A percentile compares a stretch with the other conserved stretches of the same genome.
These are phyloP conservation scores for Mobula hypostoma DNA, from an alignment of 2,113 vertebrate genomes.

Conservation along the genomic window DNA sequence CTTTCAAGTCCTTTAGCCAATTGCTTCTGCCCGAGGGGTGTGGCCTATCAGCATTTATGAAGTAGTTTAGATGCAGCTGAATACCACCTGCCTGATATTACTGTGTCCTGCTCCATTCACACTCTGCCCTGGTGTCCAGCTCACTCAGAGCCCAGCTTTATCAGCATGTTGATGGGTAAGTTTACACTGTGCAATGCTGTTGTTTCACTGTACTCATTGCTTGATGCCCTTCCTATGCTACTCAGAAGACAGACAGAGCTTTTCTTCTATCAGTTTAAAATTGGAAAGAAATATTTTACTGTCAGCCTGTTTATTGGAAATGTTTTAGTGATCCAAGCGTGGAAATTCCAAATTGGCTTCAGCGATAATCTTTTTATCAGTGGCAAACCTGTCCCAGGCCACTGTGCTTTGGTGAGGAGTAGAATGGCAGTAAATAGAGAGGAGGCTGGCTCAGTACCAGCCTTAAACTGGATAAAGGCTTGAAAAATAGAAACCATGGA, in stretches of 20 bases:
- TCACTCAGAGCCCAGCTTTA: background rate
- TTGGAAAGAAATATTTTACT: background rate
- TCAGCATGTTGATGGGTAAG: conserved; percentile 9
- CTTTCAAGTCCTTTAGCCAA: background rate
- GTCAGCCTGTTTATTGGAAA: background rate
- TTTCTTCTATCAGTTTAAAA: background rate
- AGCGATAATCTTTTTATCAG: background rate
- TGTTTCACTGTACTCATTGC: no score
- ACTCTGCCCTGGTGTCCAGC: background rate
- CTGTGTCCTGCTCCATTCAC: background rate
- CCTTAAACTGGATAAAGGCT: no score
- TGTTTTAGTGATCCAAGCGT: background rate
- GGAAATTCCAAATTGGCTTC: background rate
- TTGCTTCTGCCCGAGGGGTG: background rate
- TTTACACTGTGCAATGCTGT: no score
- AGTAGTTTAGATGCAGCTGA: background rate
- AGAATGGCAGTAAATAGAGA: background rate
- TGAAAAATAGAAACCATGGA: no score
- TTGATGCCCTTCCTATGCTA: no score
- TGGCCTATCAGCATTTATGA: background rate
- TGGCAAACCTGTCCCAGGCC: background rate
- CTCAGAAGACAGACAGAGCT: no score
- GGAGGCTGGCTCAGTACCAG: no score
- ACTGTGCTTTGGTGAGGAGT: background rate
- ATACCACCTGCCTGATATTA: background rate